Evolutionary conservation across 1,140 invertebrate species (phyloP).

Genomic region (Planococcus citri): DNA sequence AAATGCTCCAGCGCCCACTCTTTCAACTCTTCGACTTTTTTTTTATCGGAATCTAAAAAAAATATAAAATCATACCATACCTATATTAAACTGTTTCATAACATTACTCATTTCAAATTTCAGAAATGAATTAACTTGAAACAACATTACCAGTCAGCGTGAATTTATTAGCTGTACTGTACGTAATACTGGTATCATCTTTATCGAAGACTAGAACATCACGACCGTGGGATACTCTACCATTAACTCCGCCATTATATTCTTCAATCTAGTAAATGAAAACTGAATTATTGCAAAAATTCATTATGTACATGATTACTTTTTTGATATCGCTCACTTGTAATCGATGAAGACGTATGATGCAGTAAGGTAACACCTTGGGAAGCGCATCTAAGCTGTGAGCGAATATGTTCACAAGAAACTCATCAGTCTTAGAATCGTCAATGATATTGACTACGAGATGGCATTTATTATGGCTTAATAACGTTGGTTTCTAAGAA

Average conservation of each 20-base stretch:
- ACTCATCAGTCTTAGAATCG: not conserved
- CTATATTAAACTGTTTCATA: no score
- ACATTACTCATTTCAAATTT: no score
- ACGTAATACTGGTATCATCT: not conserved
- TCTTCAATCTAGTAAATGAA: not conserved
- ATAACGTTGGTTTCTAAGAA: not conserved
- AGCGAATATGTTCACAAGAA: not conserved
- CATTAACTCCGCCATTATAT: not conserved
- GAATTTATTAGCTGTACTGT: not conserved
- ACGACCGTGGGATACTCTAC: not conserved
- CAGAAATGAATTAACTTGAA: no score
- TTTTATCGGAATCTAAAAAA: not conserved
- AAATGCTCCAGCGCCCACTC: not conserved
- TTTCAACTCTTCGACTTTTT: not conserved
- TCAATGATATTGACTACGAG: not conserved
- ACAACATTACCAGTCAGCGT: not conserved
- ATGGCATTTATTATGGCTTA: not conserved
- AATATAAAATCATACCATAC: no score
- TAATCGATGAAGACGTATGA: not conserved
- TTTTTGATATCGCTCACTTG: no score
- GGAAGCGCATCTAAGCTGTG: not conserved
- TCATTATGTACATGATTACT: not conserved
- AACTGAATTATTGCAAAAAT: not conserved
- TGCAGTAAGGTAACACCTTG: not conserved
- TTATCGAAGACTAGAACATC: not conserved